phyloP scores from a whole-genome alignment of 37 sponge, comb jelly and placozoan species.

The Petrosia ficiformis region DNA sequence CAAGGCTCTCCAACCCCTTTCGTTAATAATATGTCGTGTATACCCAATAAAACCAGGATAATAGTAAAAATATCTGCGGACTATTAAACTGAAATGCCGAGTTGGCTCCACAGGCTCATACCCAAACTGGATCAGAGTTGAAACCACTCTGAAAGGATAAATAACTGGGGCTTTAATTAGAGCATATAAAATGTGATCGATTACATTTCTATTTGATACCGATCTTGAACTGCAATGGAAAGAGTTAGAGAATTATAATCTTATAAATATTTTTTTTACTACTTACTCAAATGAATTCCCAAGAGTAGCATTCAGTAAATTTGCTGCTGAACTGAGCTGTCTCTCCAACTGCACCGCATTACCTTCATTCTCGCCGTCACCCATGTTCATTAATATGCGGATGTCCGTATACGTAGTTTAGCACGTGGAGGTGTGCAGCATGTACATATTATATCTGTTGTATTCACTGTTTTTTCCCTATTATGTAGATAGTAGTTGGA shows the following conservation, averaged over 20 bases:
- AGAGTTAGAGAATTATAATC: background rate
- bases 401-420: background rate
- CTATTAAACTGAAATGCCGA: conserved; percentile 33
- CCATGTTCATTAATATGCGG: background rate
- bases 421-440: background rate
- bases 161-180: background rate
- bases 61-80: conserved; percentile 34
- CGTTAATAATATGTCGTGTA: conserved; percentile 1
- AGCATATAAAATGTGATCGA: background rate
- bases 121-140: conserved; percentile 42
- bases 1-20: conserved; percentile 52
- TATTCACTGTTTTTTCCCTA: too few species aligned
- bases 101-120: conserved; percentile 39
- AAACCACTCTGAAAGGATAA: background rate
- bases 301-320: background rate
- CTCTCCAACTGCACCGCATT: background rate
- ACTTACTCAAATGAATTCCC: conserved; percentile 11
- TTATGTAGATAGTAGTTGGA: too few species aligned
- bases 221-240: background rate
- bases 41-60: conserved; percentile 55
- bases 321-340: background rate
- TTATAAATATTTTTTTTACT: background rate
- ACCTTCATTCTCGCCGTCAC: background rate
- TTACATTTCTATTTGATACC: background rate
- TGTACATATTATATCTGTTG: too few species aligned